Evolutionary conservation across 2,113 vertebrate genomes (phyloP).

Genomic region (Hylia prasina): DNA sequence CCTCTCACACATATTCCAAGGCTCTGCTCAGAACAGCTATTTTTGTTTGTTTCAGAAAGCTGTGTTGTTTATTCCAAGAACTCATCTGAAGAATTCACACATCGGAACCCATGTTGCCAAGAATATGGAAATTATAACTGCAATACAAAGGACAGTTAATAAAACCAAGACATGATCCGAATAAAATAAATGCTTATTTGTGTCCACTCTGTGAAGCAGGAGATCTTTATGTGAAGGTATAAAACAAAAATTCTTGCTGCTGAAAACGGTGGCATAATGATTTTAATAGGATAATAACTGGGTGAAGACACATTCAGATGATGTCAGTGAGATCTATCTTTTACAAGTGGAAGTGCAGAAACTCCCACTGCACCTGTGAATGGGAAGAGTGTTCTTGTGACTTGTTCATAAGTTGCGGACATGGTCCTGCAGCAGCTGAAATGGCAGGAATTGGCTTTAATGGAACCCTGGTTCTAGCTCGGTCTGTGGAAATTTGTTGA

Average conservation of each 20-base stretch:
- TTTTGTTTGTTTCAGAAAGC: neutral
- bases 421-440: neutral
- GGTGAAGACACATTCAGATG: neutral
- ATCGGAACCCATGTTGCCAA: neutral
- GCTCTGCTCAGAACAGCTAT: neutral
- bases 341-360: neutral
- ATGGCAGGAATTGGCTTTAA: neutral
- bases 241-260: neutral
- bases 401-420: neutral
- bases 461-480: neutral
- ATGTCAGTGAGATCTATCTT: neutral
- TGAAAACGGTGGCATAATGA: neutral
- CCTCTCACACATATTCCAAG: neutral
- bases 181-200: neutral
- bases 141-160: neutral
- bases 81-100: neutral
- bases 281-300: neutral
- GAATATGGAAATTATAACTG: neutral
- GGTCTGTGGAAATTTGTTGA: neutral
- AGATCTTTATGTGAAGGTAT: neutral
- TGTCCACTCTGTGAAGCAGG: neutral
- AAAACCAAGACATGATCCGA: neutral
- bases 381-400: neutral
- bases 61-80: conserved; percentile 9
- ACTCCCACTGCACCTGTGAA: neutral